phyloP scores from a whole-genome alignment of 2,113 vertebrate genomes.

The Cinclus mexicanus region DNA sequence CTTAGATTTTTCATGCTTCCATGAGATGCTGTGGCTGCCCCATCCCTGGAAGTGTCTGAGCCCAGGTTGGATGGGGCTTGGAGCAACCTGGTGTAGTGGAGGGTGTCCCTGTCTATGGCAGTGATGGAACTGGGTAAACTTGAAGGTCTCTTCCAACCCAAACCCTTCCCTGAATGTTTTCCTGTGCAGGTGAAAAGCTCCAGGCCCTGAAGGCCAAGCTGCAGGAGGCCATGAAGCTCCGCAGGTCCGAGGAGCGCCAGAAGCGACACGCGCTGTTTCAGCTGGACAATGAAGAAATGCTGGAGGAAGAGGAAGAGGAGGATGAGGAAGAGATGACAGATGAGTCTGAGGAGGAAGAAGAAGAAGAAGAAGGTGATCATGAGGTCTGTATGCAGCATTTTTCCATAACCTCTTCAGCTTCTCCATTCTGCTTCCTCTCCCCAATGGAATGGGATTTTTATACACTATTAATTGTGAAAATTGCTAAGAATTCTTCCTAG shows the following conservation, averaged over 20 bases:
- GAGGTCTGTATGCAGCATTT: slow-evolving; percentile 60
- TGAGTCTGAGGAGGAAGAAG: slow-evolving; percentile 81
- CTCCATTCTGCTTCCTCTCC: neutral
- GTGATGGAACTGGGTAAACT: neutral
- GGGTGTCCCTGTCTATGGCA: neutral
- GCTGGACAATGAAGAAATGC: slow-evolving; percentile 93
- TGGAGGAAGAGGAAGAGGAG: slow-evolving; percentile 86
- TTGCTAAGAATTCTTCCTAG: neutral
- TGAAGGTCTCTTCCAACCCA: neutral
- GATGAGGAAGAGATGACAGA: slow-evolving; percentile 89
- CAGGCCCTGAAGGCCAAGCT: slow-evolving; percentile 89
- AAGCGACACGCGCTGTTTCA: slow-evolving; percentile 84
- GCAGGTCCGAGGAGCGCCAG: slow-evolving; percentile 84
- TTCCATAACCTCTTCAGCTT: neutral
- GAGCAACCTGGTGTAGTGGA: neutral
- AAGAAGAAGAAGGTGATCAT: slow-evolving; percentile 66
- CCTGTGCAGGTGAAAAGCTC: slow-evolving; percentile 86
- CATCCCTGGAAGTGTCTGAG: neutral
- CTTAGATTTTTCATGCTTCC: neutral
- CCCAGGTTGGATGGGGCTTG: fast-evolving
- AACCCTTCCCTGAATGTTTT: neutral
- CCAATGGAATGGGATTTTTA: neutral
- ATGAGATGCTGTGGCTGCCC: neutral
- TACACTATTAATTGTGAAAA: neutral
- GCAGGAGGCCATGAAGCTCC: slow-evolving; percentile 93